These are phyloP conservation scores for Ectropis grisescens DNA, from an alignment of 1,140 invertebrate genomes.

Conservation along the genomic window DNA sequence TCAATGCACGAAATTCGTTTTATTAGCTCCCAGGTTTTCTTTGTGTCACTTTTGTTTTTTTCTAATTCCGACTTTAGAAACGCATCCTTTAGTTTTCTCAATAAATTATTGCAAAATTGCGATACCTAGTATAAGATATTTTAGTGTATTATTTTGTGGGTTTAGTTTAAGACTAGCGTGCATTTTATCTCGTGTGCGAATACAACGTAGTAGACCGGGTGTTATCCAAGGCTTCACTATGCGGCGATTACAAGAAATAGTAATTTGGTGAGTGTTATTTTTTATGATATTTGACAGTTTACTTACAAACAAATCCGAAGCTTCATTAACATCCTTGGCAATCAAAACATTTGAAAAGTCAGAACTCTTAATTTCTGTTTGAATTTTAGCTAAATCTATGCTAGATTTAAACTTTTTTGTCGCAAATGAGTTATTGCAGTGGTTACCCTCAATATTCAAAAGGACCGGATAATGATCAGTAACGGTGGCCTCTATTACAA, in stretches of 20 bases:
- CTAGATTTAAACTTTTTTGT: neutral
- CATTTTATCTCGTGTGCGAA: neutral
- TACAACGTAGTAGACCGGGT: neutral
- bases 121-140: neutral
- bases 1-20: neutral
- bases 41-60: neutral
- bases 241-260: neutral
- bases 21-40: neutral
- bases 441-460: too few species aligned
- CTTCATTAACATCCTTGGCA: too few species aligned
- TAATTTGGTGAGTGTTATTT: neutral
- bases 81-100: neutral
- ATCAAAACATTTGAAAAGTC: too few species aligned
- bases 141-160: neutral
- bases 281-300: too few species aligned
- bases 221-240: conserved; percentile 1
- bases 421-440: too few species aligned
- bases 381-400: neutral
- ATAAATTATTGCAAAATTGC: conserved; percentile 1
- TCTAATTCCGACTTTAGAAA: neutral
- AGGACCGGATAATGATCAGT: conserved; percentile 2
- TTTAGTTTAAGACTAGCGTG: neutral
- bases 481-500: neutral
- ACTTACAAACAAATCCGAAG: too few species aligned
- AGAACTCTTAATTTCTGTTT: neutral